phyloP scores from a whole-genome alignment of 2,888 invertebrate species.

The Neoitamus cyanurus region DNA sequence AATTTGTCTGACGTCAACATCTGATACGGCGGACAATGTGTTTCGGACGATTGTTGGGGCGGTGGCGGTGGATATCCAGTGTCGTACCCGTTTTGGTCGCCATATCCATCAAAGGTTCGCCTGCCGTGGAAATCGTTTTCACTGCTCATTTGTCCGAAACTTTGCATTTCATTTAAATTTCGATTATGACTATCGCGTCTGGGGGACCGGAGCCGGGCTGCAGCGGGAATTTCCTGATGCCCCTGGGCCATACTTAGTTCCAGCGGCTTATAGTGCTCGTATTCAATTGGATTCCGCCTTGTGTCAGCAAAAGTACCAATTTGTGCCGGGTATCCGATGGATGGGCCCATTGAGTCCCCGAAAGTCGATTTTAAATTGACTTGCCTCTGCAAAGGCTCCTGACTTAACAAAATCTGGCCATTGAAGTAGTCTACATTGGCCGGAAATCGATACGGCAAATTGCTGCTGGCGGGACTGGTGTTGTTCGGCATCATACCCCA shows the following conservation, averaged over 20 bases:
- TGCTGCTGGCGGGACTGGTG: conserved; percentile 20
- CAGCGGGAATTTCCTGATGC: background rate
- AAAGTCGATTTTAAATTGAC: conserved; percentile 50
- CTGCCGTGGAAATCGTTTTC: conserved; percentile 4
- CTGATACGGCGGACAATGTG: conserved; percentile 21
- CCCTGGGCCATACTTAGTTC: conserved; percentile 15
- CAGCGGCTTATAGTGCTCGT: conserved; percentile 38
- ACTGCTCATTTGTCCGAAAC: conserved; percentile 25
- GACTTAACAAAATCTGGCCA: conserved; percentile 48
- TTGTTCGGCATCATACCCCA: conserved; percentile 14
- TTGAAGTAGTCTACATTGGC: conserved; percentile 38
- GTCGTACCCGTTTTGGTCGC: background rate
- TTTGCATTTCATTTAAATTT: conserved; percentile 44
- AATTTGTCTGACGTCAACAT: conserved; percentile 49
- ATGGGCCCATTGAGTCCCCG: conserved; percentile 39
- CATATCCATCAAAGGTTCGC: background rate
- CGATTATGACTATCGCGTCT: conserved; percentile 34
- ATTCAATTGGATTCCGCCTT: conserved; percentile 49
- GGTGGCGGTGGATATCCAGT: background rate
- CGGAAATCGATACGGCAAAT: conserved; percentile 47
- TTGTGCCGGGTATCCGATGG: conserved; percentile 42
- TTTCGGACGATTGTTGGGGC: background rate
- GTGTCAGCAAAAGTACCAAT: conserved; percentile 47
- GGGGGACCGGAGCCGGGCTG: background rate
- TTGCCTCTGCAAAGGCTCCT: conserved; percentile 32